Percentiles rank a stretch among this genome's conserved stretches.
Evolutionary conservation across 1,140 invertebrate species (phyloP).

Genomic region (Leptopilina clavipes): DNA sequence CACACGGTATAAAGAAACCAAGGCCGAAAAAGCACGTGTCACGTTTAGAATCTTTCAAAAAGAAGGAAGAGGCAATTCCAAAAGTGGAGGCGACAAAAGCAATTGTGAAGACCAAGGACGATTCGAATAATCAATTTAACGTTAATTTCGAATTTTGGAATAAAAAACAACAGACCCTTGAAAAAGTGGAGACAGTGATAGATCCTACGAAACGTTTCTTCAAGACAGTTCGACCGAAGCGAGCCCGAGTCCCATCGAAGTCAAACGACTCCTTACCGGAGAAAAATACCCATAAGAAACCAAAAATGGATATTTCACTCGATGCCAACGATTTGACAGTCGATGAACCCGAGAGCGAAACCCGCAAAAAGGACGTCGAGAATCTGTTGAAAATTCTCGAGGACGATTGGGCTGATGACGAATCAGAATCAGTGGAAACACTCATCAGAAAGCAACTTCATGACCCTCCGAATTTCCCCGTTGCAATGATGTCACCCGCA

Average conservation of each 20-base stretch:
- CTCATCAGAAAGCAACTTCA: conserved; percentile 40
- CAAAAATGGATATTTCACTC: conserved; percentile 44
- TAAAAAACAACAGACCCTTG: background rate
- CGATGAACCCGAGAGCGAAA: conserved; percentile 58
- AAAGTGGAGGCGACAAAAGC: too few relatives aligned
- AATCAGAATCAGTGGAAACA: conserved; percentile 62
- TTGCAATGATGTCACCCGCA: conserved; percentile 71
- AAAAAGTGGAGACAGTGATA: background rate
- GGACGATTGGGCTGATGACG: conserved; percentile 69
- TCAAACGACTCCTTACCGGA: conserved; percentile 52
- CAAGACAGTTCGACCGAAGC: conserved; percentile 55
- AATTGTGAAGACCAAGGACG: background rate
- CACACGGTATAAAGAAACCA: conserved; percentile 66
- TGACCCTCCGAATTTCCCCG: conserved; percentile 32
- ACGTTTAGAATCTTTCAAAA: conserved; percentile 33
- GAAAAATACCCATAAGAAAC: conserved; percentile 49
- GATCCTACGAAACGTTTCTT: conserved; percentile 67
- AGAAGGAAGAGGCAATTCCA: background rate
- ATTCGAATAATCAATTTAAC: background rate
- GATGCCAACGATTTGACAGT: conserved; percentile 65
- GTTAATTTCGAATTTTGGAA: background rate
- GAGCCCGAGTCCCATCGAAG: conserved; percentile 59
- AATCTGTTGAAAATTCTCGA: conserved; percentile 66
- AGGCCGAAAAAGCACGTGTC: conserved; percentile 56
- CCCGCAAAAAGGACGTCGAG: conserved; percentile 54